A percentile compares a stretch with the other conserved stretches of the same genome.
phyloP scores from a whole-genome alignment of 64 coral and sea anemone genomes.

The Montipora cactus region DNA sequence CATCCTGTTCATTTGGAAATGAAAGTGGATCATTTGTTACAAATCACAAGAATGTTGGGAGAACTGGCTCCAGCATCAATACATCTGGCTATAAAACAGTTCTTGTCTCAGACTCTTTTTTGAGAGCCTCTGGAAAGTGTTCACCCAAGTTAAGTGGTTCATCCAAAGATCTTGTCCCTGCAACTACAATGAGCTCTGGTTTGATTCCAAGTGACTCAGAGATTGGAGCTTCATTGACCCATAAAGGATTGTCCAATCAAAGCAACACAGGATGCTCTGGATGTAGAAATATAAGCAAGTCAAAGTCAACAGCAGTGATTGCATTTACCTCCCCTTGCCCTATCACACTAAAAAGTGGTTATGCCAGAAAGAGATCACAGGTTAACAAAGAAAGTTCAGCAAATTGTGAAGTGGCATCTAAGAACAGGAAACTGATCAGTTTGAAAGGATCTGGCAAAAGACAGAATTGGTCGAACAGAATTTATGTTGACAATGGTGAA shows the following conservation, averaged over 20 bases:
- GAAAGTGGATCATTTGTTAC: background rate
- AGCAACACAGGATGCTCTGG: background rate
- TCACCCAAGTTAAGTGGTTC: background rate
- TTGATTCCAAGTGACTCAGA: background rate
- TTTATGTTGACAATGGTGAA: background rate
- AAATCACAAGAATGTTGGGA: background rate
- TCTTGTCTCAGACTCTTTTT: background rate
- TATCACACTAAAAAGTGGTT: slow-evolving; percentile 36
- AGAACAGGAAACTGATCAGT: slow-evolving; percentile 45
- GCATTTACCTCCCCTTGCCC: slow-evolving; percentile 82
- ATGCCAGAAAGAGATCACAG: slow-evolving; percentile 55
- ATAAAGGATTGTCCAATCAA: background rate
- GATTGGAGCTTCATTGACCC: background rate
- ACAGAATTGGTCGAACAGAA: background rate
- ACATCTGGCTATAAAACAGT: background rate
- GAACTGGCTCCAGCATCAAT: background rate
- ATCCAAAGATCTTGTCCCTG: background rate
- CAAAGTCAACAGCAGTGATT: background rate
- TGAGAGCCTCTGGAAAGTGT: background rate
- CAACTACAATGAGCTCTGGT: background rate
- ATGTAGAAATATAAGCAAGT: background rate
- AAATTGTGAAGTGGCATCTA: background rate
- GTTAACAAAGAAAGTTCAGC: background rate
- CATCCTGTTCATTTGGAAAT: background rate
- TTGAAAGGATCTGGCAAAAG: slow-evolving; percentile 10